These are phyloP conservation scores for Theretra japonica DNA, from an alignment of 2,888 invertebrate species.

Conservation along the genomic window DNA sequence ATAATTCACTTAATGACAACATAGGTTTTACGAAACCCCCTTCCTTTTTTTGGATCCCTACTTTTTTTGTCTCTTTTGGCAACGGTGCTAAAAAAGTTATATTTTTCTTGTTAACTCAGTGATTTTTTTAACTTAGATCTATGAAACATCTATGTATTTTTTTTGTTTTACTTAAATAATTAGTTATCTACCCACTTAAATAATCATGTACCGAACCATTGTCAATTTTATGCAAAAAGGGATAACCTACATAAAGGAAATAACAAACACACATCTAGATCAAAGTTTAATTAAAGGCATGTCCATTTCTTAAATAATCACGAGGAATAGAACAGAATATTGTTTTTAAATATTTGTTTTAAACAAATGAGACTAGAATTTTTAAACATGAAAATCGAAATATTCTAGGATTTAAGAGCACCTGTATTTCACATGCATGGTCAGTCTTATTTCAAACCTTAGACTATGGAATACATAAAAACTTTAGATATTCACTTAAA, in stretches of 20 bases:
- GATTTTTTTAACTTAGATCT: too few relatives aligned
- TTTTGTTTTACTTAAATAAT: too few relatives aligned
- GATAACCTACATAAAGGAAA: not conserved
- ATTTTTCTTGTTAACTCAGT: too few relatives aligned
- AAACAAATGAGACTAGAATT: constrained; percentile 30
- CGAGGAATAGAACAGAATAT: constrained; percentile 22
- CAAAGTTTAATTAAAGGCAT: constrained; percentile 19
- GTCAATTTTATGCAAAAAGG: too few relatives aligned
- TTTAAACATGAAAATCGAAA: constrained; percentile 32
- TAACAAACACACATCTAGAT: not conserved
- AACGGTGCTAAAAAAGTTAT: too few relatives aligned
- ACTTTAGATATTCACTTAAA: constrained; percentile 27
- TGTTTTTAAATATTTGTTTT: constrained; percentile 23
- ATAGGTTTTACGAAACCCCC: too few relatives aligned
- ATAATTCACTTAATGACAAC: too few relatives aligned
- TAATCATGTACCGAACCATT: too few relatives aligned
- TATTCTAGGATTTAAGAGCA: constrained; percentile 38
- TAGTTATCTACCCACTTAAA: too few relatives aligned
- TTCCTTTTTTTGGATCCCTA: too few relatives aligned
- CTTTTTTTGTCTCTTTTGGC: too few relatives aligned
- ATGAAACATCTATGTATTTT: too few relatives aligned
- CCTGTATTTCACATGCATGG: constrained; percentile 41
- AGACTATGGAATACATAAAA: constrained; percentile 26
- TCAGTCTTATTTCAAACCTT: constrained; percentile 43
- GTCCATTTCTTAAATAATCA: constrained; percentile 8